Evolutionary conservation across 2,888 invertebrate species (phyloP), one percentile per base, ranked within the genome.

Genomic region (Lepidochrysops patricia): DNA sequence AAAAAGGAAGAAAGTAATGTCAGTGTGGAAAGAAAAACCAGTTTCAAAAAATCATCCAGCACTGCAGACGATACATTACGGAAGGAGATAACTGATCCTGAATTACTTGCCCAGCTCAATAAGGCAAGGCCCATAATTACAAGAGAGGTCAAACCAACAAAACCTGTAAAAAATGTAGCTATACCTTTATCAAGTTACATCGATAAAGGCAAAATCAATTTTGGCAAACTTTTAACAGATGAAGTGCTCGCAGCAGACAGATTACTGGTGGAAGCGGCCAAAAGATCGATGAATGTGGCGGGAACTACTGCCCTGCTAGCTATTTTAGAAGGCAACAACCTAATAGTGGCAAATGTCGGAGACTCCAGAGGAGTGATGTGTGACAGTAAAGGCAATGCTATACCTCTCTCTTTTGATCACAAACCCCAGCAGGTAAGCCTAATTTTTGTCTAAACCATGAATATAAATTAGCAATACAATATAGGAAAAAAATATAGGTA

Each of bases 291-390:
- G 73, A 92, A 94, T 81, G 93, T 94, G 23, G 94, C 92, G 77
- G 98, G 98, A 13, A 97, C 98, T 23, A 98, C 98, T 26, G 97
- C 97, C 2, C 84, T 98, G 50, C 94, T 98, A 68, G 98, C 97
- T 27, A 85, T 98, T 13, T 88, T 98, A 68, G 95, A 97, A 79
- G 94, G 92, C 43, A 93, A 94, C 69, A 92, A 93, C 71, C 84
- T 98, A 65, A 94, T 96, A 66, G 97, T 98, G 26, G 98, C 98
- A 12, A 98, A 98, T 90, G 98, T 98, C 25, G 98, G 98, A 2
- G 98, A 98, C 81, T 98, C 98, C 0, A 90, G 98, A 66, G 98
- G 97, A 27, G 98, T 98, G 0, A 96, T 98, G 94, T 98, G 97
- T 81, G 97, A 98, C 82, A 92, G 92, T 56, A 93, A 94, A 73